Evolutionary conservation across 1,140 invertebrate species (phyloP).

Genomic region (Megalopta genalis): DNA sequence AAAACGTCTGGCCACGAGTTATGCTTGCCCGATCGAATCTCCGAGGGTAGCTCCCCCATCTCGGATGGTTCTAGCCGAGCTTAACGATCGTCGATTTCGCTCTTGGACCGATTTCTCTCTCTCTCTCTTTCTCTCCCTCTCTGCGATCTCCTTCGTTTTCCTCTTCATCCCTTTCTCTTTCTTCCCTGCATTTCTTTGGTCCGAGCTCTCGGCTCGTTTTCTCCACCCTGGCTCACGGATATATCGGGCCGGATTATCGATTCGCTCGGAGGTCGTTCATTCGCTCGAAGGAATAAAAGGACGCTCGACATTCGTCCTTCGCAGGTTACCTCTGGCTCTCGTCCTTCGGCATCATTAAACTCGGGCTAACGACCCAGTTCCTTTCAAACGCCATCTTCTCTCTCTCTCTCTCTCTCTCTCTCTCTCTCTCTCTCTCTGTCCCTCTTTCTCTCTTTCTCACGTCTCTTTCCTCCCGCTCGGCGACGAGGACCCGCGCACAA

Average conservation of each 20-base stretch:
- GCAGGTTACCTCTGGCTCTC: conserved; percentile 54
- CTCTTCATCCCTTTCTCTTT: not conserved
- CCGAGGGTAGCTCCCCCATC: conserved; percentile 43
- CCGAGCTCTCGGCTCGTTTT: conserved; percentile 45
- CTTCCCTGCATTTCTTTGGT: conserved; percentile 42
- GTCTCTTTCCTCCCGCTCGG: no score
- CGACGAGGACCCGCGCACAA: conserved; percentile 33
- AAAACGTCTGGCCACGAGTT: conserved; percentile 57
- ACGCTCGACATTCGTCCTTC: conserved; percentile 63
- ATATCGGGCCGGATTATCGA: conserved; percentile 73
- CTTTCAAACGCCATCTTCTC: conserved; percentile 60
- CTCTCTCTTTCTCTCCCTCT: not conserved
- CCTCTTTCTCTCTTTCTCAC: not conserved
- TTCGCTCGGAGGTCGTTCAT: conserved; percentile 61
- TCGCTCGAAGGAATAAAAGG: conserved; percentile 67
- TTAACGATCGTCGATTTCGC: conserved; percentile 62
- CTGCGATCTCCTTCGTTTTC: not conserved
- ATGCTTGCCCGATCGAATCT: conserved; percentile 56
- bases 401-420: no score
- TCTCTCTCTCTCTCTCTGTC: no score
- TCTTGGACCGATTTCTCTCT: conserved; percentile 23
- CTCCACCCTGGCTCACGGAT: conserved; percentile 47
- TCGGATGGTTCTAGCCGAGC: conserved; percentile 58
- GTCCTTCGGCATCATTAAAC: conserved; percentile 65
- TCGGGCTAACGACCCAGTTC: conserved; percentile 63